phyloP scores from a whole-genome alignment of 2,888 invertebrate genomes.

The Hyalella azteca region DNA sequence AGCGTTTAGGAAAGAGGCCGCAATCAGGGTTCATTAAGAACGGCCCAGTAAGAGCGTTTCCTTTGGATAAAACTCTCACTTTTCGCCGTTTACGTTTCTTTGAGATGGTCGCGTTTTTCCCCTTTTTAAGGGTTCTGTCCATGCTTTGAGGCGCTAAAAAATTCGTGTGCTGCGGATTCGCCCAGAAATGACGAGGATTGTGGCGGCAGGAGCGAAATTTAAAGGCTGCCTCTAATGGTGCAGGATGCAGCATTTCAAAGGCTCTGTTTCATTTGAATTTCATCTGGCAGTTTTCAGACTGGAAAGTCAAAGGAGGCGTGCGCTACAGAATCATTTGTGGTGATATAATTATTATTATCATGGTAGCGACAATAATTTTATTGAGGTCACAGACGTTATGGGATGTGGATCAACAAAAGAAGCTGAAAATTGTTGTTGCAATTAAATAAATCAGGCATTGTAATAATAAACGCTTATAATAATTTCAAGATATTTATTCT shows the following conservation, averaged over 20 bases:
- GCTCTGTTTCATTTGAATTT: neutral
- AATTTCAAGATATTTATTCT: too few relatives aligned
- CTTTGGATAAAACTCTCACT: neutral
- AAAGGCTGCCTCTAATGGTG: neutral
- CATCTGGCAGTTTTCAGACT: neutral
- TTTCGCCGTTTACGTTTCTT: neutral
- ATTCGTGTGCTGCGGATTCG: neutral
- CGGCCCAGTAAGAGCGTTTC: neutral
- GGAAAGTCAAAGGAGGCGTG: neutral
- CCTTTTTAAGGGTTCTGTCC: neutral
- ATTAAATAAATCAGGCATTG: too few relatives aligned
- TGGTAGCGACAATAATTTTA: too few relatives aligned
- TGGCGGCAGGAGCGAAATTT: neutral
- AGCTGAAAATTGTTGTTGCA: too few relatives aligned
- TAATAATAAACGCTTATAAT: too few relatives aligned
- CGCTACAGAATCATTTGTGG: neutral
- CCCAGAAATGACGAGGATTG: conserved; percentile 7
- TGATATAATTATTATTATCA: too few relatives aligned
- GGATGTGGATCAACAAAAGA: too few relatives aligned
- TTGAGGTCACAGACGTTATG: too few relatives aligned
- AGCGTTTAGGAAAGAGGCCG: too few relatives aligned
- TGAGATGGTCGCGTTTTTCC: conserved; percentile 6
- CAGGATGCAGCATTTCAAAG: conserved; percentile 9
- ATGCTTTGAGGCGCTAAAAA: conserved; percentile 21
- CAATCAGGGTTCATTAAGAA: neutral